Conservation (phyloP, 2,888 invertebrate species). For the Sinhomidia bicolor region DNA sequence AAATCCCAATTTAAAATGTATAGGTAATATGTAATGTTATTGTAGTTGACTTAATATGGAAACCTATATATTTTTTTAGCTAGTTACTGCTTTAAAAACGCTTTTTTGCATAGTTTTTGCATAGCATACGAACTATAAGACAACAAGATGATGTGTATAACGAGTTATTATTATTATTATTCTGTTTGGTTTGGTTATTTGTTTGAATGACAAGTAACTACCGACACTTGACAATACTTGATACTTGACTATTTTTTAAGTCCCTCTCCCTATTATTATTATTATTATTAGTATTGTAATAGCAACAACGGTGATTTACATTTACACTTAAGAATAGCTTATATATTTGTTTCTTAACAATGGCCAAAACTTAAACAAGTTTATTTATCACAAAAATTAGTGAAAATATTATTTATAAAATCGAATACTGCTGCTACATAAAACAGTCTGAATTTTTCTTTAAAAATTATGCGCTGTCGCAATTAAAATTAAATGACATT, state of each 20-base stretch:
- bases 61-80: too few relatives aligned
- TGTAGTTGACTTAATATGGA: neutral
- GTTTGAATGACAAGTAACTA: constrained; percentile 49
- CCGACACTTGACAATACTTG: constrained; percentile 32
- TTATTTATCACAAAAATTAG: neutral
- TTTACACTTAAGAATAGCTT: too few relatives aligned
- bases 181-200: too few relatives aligned
- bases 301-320: constrained; percentile 17
- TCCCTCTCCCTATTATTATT: neutral
- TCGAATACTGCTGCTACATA: neutral
- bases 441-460: neutral
- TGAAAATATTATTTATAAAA: neutral
- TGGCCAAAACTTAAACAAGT: neutral
- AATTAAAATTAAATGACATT: too few relatives aligned
- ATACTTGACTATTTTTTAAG: neutral
- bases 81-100: neutral
- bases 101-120: too few relatives aligned
- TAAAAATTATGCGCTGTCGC: neutral
- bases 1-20: neutral
- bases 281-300: neutral
- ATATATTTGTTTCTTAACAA: too few relatives aligned
- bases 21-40: too few relatives aligned
- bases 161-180: too few relatives aligned
- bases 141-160: too few relatives aligned
- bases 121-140: too few relatives aligned